Evolutionary conservation across 2,797 vertebrate species (phyloP), one percentile per base, ranked within the genome.

Genomic region (Chaetodon trifasciatus): DNA sequence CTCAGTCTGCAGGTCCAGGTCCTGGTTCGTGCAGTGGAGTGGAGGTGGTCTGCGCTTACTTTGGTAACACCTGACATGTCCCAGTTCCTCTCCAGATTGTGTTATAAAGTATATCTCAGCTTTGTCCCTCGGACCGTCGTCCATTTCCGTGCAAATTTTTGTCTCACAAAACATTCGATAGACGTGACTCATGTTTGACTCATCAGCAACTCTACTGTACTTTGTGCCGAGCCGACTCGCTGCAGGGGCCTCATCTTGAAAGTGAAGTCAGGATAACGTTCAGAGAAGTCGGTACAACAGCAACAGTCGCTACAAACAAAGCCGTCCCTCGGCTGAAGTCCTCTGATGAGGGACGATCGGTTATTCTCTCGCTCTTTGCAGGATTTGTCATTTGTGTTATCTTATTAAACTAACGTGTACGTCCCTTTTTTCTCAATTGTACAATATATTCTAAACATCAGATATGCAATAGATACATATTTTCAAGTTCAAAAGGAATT

Each of bases 401-500:
- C 17, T 19, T 63, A 69, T 81, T 50, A 70, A 87, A 86, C 89
- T 75, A 79, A 75, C 24, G 19, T 49, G 40, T 78, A 83, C 62
- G 75, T 94, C 93, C 94, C 93, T 82, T 94, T 94, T 77, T 94
- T 79, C 70, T 76, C 56, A 89, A 79, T 84, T 85, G 76, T 92
- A 91, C 87, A 93, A 89, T 85, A 92, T 82, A 91, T 87, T 89
- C 88, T 91, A 90, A 87, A 90, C 76, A 86, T 87, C 70, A 85
- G 88, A 92, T 84, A 88, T 89, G 89, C 76, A 90, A 86, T 81
- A 89, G 88, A 92, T 91, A 92, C 89, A 95, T 92, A 94, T 92
- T 91, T 96, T 97, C 94, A 96, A 95, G 92, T 94, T 93, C 88
- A 94, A 94, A 95, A 90, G 87, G 88, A 95, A 92, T 93, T 93